Evolutionary conservation across 2,888 invertebrate genomes (phyloP).

Genomic region (Drepana falcataria): DNA sequence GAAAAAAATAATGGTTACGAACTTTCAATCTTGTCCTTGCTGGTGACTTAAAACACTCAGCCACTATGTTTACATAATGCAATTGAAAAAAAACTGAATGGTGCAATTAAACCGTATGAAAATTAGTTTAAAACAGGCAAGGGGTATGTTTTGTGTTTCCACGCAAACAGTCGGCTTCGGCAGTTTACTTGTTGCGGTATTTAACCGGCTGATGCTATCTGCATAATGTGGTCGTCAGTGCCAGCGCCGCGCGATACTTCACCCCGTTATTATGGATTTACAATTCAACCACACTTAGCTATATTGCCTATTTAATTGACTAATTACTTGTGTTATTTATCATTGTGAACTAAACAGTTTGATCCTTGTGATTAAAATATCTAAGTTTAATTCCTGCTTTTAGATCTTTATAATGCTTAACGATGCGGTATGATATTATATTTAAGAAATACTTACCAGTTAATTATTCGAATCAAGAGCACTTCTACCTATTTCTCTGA

Average conservation of each 20-base stretch:
- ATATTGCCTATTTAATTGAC: slow-evolving; percentile 44
- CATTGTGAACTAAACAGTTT: neutral
- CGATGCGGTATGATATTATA: no score
- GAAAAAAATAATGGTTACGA: no score
- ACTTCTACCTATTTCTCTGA: no score
- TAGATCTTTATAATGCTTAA: no score
- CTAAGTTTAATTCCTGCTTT: no score
- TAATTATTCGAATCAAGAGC: no score
- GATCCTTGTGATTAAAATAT: neutral
- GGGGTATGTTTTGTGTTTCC: slow-evolving; percentile 24
- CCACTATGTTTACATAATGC: neutral
- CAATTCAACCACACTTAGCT: slow-evolving; percentile 53
- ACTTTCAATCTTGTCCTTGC: no score
- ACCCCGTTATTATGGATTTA: slow-evolving; percentile 63
- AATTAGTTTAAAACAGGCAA: slow-evolving; percentile 14
- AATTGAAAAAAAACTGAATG: slow-evolving; percentile 8
- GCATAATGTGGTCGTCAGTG: slow-evolving; percentile 68
- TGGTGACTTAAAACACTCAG: no score
- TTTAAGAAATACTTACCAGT: no score
- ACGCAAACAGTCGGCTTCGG: slow-evolving; percentile 42
- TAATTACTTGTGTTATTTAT: slow-evolving; percentile 36
- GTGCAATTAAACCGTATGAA: slow-evolving; percentile 12
- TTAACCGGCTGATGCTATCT: slow-evolving; percentile 65
- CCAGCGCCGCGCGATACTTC: slow-evolving; percentile 49
- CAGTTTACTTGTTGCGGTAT: slow-evolving; percentile 74